phyloP scores from a whole-genome alignment of 2,113 vertebrate species.

The Falcunculus frontatus region DNA sequence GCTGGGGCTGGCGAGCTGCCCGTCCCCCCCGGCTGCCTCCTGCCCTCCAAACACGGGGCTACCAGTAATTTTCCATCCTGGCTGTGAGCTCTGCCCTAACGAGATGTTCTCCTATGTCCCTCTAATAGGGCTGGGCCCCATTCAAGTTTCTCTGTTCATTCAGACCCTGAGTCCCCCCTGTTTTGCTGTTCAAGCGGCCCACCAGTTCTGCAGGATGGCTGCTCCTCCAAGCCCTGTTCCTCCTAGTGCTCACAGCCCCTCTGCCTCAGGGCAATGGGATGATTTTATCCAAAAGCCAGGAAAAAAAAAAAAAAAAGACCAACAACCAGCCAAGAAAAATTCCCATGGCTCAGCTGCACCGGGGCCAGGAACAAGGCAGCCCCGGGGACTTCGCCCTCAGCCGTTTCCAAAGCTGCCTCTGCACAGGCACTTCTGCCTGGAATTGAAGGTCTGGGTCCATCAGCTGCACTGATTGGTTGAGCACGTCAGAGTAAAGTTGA shows the following conservation, averaged over 20 bases:
- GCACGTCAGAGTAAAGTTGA: not conserved
- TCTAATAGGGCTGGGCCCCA: not conserved
- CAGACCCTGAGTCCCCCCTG: not conserved
- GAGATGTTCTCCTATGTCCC: not conserved
- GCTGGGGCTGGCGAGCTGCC: not conserved
- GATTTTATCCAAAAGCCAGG: not conserved
- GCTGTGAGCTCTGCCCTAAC: not conserved
- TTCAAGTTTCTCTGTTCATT: not conserved
- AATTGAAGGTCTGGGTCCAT: not conserved
- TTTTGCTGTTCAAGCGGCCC: not conserved
- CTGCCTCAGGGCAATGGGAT: not conserved
- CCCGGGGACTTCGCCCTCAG: not conserved
- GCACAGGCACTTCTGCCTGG: not conserved
- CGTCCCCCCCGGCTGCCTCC: not conserved
- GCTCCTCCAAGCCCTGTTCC: not conserved
- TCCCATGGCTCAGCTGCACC: not conserved
- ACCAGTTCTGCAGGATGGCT: not conserved
- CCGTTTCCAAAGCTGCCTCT: not conserved
- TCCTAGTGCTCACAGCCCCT: not conserved
- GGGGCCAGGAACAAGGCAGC: not conserved
- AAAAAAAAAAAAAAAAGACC: not conserved
- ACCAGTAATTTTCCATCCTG: slow-evolving; percentile 56
- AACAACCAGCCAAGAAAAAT: not conserved
- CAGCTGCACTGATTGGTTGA: not conserved
- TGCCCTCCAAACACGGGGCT: not conserved